Base-by-base conservation (phyloP, 2,888 invertebrate genomes). In the Drosophila monieri region DNA sequence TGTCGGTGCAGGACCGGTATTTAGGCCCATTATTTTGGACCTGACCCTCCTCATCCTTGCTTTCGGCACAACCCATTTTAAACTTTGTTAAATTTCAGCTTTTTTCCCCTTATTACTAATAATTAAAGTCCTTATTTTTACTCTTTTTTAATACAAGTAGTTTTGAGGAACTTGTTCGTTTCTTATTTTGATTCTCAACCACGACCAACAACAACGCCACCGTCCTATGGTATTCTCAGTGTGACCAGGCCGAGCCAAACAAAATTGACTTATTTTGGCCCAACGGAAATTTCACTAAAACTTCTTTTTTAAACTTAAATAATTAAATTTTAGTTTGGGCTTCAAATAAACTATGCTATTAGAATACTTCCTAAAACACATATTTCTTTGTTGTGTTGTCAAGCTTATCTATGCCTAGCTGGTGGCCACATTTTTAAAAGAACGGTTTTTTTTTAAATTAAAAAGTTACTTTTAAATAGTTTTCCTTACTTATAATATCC, bases 1-100 rank as follows among this genome's bases (percentile, higher is more conserved):
- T 93, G 92, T 97, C 97, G 3, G 97, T 97, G 89, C 97, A 97
- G 54, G 95, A 94, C 90, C 96, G 94, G 91, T 93, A 93, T 90
- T 94, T 93, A n/a, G 94, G 93, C 2, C 89, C 84, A 73, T 81
- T 80, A 53, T 77, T 83, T 61, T 78, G 80, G 0, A 76, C 44
- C 21, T 85, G 89, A 5, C 74, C 79, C 1, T 89, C 90, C 30
- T 93, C 92, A 76, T 94, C 93, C 90, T 94, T 94, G 88, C 94
- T 94, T 90, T 94, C 94, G 51, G 94, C 92, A 90, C 95, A 95
- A 74, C 95, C 95, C 95, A 95, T 95, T 44, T 52, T 27, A 15
- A 23, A 44, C 41, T 18, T 14, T n/a, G 41, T 37, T 39, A 47
- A 35, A 46, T 65, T 21, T 21, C 21, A 69, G 21, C 25, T 21